phyloP scores from a whole-genome alignment of 2,888 invertebrate species.

The Corbicula japonica region DNA sequence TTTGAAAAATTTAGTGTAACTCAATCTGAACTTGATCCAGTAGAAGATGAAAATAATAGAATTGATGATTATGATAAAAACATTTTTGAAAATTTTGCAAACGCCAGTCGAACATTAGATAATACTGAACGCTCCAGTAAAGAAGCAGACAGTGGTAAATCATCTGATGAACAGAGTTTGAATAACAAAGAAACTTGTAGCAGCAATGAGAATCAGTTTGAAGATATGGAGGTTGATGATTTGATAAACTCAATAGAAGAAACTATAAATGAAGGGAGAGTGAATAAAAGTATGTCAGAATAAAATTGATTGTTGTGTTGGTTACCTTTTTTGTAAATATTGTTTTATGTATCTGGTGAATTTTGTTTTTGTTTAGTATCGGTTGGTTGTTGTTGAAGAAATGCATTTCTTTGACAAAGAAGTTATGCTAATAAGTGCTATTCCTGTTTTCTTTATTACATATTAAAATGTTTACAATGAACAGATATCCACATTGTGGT shows the following conservation, averaged over 20 bases:
- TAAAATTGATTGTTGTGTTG: no score
- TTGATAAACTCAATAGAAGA: slow-evolving; percentile 25
- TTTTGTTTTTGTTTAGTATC: no score
- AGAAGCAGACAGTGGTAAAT: not conserved
- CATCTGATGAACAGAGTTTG: not conserved
- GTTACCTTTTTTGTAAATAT: no score
- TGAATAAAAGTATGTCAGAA: no score
- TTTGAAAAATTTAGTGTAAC: slow-evolving; percentile 10
- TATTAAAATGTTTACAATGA: no score
- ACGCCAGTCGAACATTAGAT: slow-evolving; percentile 17
- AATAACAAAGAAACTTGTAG: no score
- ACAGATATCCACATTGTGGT: no score
- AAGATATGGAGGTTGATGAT: slow-evolving; percentile 35
- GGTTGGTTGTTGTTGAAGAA: no score
- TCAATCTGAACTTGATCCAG: not conserved
- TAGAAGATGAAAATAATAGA: slow-evolving; percentile 14
- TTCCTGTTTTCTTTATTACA: no score
- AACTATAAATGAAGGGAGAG: slow-evolving; percentile 5
- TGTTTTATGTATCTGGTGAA: no score
- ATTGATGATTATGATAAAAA: slow-evolving; percentile 15
- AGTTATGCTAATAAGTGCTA: no score
- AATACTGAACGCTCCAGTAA: not conserved
- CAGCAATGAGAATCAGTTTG: not conserved
- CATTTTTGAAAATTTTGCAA: slow-evolving; percentile 21
- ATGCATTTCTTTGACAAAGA: no score